Percentiles rank a stretch among this genome's conserved stretches.
Conservation (phyloP, 2,113 vertebrate species). For the Callorhinus ursinus region DNA sequence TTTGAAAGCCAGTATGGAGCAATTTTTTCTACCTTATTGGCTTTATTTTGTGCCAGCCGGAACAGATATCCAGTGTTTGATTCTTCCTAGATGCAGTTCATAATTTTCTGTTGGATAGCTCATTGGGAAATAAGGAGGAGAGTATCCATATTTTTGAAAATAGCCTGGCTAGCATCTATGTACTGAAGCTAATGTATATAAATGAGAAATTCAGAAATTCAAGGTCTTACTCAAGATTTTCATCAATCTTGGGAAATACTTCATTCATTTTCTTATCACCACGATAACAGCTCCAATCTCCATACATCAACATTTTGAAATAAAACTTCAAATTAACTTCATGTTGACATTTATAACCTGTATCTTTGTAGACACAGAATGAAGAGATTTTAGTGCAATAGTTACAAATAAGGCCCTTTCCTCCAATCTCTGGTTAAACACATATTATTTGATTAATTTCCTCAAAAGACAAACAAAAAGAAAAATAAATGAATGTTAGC, state of each 20-base stretch:
- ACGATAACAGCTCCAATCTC: not conserved
- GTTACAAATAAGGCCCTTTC: slow-evolving; percentile 24
- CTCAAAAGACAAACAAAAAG: not conserved
- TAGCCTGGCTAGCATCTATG: not conserved
- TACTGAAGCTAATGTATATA: not conserved
- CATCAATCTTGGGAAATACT: slow-evolving; percentile 2
- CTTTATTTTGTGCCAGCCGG: slow-evolving; percentile 24
- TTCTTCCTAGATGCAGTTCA: not conserved
- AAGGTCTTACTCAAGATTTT: slow-evolving; percentile 53
- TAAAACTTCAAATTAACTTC: slow-evolving; percentile 68
- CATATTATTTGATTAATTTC: slow-evolving; percentile 4
- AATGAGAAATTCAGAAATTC: slow-evolving; percentile 49
- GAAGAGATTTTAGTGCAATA: not conserved
- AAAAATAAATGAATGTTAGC: not conserved
- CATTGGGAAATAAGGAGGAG: not conserved
- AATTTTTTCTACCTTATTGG: not conserved
- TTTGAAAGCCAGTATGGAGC: not conserved
- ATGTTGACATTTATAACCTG: slow-evolving; percentile 51
- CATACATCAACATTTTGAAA: slow-evolving; percentile 47
- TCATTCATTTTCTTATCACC: slow-evolving; percentile 58
- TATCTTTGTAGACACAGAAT: slow-evolving; percentile 16
- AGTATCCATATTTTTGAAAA: not conserved
- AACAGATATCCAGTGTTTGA: not conserved
- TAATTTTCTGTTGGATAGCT: not conserved
- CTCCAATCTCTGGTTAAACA: slow-evolving; percentile 15